phyloP scores from a whole-genome alignment of 2,113 vertebrate species.

The Pleuronectes platessa region DNA sequence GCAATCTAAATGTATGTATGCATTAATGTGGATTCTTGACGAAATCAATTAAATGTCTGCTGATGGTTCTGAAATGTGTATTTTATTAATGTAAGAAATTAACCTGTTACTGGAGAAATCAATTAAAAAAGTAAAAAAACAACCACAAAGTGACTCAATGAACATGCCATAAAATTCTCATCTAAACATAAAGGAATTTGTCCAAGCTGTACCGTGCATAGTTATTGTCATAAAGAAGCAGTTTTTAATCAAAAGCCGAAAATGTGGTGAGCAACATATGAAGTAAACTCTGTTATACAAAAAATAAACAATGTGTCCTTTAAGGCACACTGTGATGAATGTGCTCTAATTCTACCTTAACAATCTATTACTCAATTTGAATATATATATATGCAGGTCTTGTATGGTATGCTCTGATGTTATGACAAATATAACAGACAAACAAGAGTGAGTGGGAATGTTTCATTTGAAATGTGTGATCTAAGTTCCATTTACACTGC shows the following conservation, averaged over 20 bases:
- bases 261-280: neutral
- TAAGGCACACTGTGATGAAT: neutral
- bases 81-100: neutral
- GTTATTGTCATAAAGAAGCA: neutral
- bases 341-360: neutral
- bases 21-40: neutral
- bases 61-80: neutral
- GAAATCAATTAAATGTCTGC: neutral
- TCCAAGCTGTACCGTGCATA: no score
- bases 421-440: neutral
- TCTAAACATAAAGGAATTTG: no score
- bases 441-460: neutral
- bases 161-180: no score
- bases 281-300: neutral
- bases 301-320: neutral
- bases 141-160: no score
- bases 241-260: neutral
- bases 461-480: slow-evolving; percentile 30
- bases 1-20: neutral
- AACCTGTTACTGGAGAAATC: no score
- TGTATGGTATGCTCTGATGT: neutral
- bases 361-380: neutral
- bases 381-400: neutral
- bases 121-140: no score
- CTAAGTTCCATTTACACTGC: slow-evolving; percentile 50